phyloP scores from a whole-genome alignment of 2,888 invertebrate species.

The Lordiphosa fenestrarum region DNA sequence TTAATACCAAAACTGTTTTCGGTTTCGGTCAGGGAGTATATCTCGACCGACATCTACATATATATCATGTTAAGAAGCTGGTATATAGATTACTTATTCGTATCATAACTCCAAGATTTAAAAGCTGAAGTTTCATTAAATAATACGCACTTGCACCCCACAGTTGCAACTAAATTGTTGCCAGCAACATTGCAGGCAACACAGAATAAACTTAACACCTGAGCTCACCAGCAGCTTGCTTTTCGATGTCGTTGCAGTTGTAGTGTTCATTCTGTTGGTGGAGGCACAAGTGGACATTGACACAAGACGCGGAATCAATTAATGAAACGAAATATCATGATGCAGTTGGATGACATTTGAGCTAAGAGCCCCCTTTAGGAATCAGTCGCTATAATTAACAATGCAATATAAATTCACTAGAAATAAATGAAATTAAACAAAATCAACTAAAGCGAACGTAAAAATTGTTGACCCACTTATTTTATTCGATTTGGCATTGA shows the following conservation, averaged over 20 bases:
- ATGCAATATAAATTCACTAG: conserved; percentile 20
- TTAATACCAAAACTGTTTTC: no score
- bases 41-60: no score
- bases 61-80: no score
- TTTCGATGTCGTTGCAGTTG: no score
- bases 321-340: conserved; percentile 36
- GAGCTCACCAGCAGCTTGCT: no score
- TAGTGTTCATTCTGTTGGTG: no score
- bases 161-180: neutral
- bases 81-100: no score
- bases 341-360: conserved; percentile 17
- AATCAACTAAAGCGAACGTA: conserved; percentile 8
- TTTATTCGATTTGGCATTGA: conserved; percentile 39
- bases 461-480: conserved; percentile 42
- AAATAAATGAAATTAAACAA: conserved; percentile 8
- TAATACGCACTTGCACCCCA: neutral
- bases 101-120: no score
- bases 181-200: conserved; percentile 9
- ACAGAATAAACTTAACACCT: no score
- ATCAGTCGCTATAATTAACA: conserved; percentile 27
- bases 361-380: conserved; percentile 4
- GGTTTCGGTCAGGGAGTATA: no score
- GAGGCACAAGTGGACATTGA: conserved; percentile 17
- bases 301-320: conserved; percentile 42
- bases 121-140: no score